Evolutionary conservation across 2,797 vertebrate species (phyloP).

Genomic region (Schizopygopsis malacanthus): DNA sequence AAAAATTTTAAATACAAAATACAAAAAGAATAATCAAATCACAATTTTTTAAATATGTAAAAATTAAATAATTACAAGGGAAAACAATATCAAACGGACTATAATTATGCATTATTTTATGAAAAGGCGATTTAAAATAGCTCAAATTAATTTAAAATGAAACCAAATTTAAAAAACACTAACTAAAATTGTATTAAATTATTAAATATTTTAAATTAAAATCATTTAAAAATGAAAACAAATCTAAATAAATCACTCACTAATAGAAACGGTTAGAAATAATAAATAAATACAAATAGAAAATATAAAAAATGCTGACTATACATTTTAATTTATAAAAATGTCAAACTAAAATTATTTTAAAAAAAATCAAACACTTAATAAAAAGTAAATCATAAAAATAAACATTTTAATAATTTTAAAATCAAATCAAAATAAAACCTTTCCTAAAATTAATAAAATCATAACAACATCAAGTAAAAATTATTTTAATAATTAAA

Average conservation of each 20-base stretch:
- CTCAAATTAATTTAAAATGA: no score
- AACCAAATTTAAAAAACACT: no score
- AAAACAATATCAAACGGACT: no score
- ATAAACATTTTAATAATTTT: background rate
- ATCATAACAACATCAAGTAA: background rate
- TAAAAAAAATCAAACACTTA: background rate
- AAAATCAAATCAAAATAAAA: background rate
- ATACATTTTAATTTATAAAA: no score
- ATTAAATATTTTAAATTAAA: background rate
- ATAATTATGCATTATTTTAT: no score
- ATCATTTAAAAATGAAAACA: background rate
- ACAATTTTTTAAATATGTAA: background rate
- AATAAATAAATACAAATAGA: background rate
- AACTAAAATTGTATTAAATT: no score
- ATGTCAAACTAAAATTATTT: background rate
- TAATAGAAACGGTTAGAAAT: background rate
- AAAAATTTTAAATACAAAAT: no score
- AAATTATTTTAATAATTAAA: background rate
- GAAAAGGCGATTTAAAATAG: no score
- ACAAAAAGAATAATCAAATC: no score
- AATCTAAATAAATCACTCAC: background rate
- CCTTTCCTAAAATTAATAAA: background rate
- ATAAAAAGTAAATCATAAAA: background rate
- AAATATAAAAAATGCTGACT: background rate
- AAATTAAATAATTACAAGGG: no score